Conservation (phyloP, 2,888 invertebrate genomes). For the Amaurobius ferox region DNA sequence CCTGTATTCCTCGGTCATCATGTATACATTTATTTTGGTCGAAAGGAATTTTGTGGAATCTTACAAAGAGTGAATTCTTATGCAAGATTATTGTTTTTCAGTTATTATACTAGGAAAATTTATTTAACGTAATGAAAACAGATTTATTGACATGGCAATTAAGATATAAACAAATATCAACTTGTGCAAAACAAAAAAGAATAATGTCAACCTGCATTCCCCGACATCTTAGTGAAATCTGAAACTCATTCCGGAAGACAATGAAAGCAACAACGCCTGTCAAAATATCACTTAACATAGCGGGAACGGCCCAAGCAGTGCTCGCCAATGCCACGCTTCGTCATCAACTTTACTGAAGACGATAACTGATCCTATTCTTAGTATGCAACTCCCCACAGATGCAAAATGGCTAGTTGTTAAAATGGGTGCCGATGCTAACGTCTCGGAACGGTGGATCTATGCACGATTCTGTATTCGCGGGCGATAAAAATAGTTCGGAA, state of each 20-base stretch:
- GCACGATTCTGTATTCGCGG: slow-evolving; percentile 23
- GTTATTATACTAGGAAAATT: too few species aligned
- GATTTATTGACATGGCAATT: neutral
- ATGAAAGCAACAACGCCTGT: slow-evolving; percentile 44
- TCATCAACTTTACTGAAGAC: slow-evolving; percentile 53
- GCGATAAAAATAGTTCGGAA: slow-evolving; percentile 13
- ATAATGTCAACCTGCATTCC: slow-evolving; percentile 48
- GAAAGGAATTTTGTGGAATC: too few species aligned
- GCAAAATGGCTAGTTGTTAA: slow-evolving; percentile 66
- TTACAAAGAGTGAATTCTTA: too few species aligned
- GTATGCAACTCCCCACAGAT: slow-evolving; percentile 10
- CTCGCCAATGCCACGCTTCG: slow-evolving; percentile 65
- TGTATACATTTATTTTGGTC: too few species aligned
- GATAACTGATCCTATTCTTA: slow-evolving; percentile 66
- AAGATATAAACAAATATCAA: neutral
- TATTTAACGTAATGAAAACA: too few species aligned
- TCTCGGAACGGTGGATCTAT: slow-evolving; percentile 50
- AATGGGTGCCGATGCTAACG: slow-evolving; percentile 59
- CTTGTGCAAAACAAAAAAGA: slow-evolving; percentile 6
- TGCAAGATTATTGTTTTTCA: too few species aligned
- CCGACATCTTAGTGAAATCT: slow-evolving; percentile 55
- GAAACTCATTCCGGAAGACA: slow-evolving; percentile 49
- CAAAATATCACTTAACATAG: slow-evolving; percentile 68
- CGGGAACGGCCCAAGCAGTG: slow-evolving; percentile 37
- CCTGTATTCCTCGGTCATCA: too few species aligned